A percentile compares a stretch with the other conserved stretches of the same genome.
phyloP scores from a whole-genome alignment of 2,797 vertebrate genomes.

The Sitta carolinensis region DNA sequence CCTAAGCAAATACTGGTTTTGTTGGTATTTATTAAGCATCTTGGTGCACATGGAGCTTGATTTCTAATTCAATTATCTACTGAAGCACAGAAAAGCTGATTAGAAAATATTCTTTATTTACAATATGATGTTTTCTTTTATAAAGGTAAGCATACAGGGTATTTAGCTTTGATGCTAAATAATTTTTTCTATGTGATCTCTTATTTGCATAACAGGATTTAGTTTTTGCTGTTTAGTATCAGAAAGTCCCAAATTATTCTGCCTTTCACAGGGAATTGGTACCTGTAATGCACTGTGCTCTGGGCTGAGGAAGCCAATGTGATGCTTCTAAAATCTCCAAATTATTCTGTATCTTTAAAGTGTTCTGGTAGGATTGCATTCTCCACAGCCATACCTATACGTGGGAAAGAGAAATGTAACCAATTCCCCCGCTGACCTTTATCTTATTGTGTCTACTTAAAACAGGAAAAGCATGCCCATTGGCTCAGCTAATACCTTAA shows the following conservation, averaged over 20 bases:
- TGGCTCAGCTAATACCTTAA: constrained; percentile 38
- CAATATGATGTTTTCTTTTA: background rate
- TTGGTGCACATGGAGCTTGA: background rate
- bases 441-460: constrained; percentile 56
- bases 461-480: constrained; percentile 51
- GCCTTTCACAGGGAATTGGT: background rate
- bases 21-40: background rate
- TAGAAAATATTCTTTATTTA: background rate
- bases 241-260: background rate
- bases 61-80: background rate
- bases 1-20: background rate
- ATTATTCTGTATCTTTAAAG: background rate
- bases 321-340: background rate
- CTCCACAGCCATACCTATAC: background rate
- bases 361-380: background rate
- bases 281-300: background rate
- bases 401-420: constrained; percentile 56
- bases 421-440: constrained; percentile 63
- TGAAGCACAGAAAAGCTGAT: background rate
- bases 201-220: background rate
- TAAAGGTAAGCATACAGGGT: background rate
- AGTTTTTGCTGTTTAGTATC: background rate
- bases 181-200: background rate
- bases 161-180: background rate
- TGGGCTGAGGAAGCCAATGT: background rate